Evolutionary conservation across 1,140 invertebrate species (phyloP), one percentile per base, ranked within the genome.

Genomic region (Temnothorax nylanderi): DNA sequence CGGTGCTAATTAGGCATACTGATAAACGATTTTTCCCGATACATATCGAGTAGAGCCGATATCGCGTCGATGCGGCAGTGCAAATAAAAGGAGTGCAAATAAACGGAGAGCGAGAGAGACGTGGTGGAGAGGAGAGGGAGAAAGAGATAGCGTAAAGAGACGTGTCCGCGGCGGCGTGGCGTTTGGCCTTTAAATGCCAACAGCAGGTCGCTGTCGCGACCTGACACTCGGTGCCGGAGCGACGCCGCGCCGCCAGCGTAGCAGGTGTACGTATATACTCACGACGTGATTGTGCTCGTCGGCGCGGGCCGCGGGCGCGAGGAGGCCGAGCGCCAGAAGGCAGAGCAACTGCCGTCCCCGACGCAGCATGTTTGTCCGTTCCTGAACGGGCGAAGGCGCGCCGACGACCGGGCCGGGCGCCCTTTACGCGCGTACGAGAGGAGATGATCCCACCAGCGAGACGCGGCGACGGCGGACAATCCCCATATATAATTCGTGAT

Each of bases 281-380:
- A 97, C 96, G 82, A 96, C 92, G 91, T 97, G 96, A 93, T 94
- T 96, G 90, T 97, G 96, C 91, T 97, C 96, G 91, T 97, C 96
- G 34, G 95, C 94, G 82, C 89, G 92, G 81, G 93, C 94, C 37
- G 90, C 21, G 47, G 13, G 74, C 32, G 92, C 91, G 51, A 95
- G 87, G 74, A 93, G 89, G 77, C 88, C 85, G 87, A 94, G 87
- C 54, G 90, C 91, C 88, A 95, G 84, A 87, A 94, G 90, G 86
- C 91, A 88, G 84, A 94, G 75, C 80, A 93, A 85, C 65, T 93
- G 80, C 89, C 88, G 91, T 88, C 64, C 90, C 84, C 93, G 91
- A 90, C 85, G 86, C 92, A 93, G 86, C 92, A 93, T 93, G 80
- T 89, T 92, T 88, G 76, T 69, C 71, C 67, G 86, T 81, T 71